Conservation (phyloP, 2,797 vertebrate species). For the Hippocampus kuda region DNA sequence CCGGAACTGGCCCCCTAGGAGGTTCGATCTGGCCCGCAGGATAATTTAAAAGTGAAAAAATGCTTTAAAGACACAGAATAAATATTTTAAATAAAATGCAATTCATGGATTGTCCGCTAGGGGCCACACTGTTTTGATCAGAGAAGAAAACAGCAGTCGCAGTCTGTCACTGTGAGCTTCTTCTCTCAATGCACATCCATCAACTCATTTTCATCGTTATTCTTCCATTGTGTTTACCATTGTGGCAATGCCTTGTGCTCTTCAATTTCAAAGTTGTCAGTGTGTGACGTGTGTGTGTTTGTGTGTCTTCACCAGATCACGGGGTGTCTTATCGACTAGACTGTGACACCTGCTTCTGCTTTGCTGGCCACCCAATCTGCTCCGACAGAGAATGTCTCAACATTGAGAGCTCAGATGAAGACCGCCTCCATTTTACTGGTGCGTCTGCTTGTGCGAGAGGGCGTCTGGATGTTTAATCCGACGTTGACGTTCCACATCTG, state of each 20-base stretch:
- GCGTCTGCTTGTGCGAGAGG: conserved; percentile 5
- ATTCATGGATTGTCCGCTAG: no score
- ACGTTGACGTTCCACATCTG: neutral
- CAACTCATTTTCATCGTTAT: no score
- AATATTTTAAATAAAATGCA: no score
- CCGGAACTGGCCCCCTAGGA: no score
- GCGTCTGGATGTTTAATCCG: neutral
- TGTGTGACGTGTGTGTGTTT: neutral
- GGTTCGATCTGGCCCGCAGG: no score
- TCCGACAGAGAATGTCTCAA: conserved; percentile 76
- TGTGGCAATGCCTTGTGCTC: neutral
- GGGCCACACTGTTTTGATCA: no score
- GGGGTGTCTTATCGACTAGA: conserved; percentile 79
- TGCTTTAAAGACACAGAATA: no score
- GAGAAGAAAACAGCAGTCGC: no score
- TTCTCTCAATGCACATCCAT: no score
- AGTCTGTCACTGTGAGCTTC: no score
- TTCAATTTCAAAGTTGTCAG: neutral
- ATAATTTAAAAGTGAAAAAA: no score
- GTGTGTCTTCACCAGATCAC: conserved; percentile 66
- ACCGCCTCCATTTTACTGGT: conserved; percentile 69
- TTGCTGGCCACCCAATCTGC: conserved; percentile 80
- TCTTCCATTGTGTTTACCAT: neutral
- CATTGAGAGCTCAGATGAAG: conserved; percentile 69
- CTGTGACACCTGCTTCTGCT: conserved; percentile 87